Evolutionary conservation across 2,888 invertebrate species (phyloP).

Genomic region (Apeira syringaria): DNA sequence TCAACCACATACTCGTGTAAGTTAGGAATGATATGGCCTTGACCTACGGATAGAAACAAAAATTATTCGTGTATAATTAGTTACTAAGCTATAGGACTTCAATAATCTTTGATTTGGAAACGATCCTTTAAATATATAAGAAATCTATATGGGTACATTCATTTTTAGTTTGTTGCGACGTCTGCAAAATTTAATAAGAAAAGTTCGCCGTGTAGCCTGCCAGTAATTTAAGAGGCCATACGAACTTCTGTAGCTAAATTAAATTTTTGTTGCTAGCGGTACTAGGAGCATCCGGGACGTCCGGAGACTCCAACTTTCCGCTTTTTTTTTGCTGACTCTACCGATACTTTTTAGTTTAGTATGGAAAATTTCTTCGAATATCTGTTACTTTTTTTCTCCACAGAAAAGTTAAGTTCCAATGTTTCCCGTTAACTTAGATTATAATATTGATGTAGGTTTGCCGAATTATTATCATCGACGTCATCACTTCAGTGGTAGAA

Average conservation of each 20-base stretch:
- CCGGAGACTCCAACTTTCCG: constrained; percentile 32
- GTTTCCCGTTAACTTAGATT: no score
- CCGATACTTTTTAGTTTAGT: constrained; percentile 20
- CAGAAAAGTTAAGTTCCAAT: no score
- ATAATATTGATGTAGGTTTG: no score
- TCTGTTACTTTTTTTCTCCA: no score
- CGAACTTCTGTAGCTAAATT: constrained; percentile 62
- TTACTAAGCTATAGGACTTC: no score
- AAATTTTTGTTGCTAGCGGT: constrained; percentile 57
- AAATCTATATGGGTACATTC: background rate
- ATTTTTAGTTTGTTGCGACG: constrained; percentile 25
- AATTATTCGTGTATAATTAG: no score
- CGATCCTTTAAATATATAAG: background rate
- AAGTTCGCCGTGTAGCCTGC: constrained; percentile 55
- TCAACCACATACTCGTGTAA: no score
- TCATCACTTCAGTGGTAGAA: no score
- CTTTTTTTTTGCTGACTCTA: constrained; percentile 26
- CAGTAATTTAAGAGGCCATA: constrained; percentile 64
- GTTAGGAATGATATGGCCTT: no score
- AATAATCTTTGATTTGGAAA: no score
- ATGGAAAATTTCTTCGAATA: constrained; percentile 10
- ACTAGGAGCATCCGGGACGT: constrained; percentile 25
- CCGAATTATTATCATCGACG: no score
- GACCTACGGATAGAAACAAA: no score
- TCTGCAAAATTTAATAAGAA: constrained; percentile 55